Conservation (phyloP, 2,888 invertebrate genomes). For the Lithodes maja region DNA sequence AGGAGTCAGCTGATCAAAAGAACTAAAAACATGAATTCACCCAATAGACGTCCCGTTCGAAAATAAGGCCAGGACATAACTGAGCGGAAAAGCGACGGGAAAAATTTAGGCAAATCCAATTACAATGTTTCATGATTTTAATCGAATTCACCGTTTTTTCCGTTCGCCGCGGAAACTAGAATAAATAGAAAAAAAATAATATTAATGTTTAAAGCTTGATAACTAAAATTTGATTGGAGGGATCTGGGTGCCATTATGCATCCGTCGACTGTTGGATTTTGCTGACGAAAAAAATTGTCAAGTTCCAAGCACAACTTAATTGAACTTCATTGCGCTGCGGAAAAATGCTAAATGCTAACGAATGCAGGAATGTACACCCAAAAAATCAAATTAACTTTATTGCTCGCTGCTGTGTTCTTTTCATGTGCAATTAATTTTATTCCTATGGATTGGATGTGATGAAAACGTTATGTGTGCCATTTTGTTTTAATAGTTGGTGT, state of each 20-base stretch:
- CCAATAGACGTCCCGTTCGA: no score
- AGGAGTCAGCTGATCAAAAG: no score
- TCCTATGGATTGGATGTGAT: neutral
- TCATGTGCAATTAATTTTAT: neutral
- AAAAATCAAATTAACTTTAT: neutral
- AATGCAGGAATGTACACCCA: conserved; percentile 10
- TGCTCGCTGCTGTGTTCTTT: neutral
- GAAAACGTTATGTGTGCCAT: neutral
- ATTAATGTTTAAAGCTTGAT: neutral
- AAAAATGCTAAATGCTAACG: neutral
- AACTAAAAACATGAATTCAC: no score
- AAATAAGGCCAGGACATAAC: no score
- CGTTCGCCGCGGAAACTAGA: neutral
- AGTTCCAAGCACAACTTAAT: conserved; percentile 32
- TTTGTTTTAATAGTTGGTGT: neutral
- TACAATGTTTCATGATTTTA: neutral
- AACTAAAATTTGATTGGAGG: no score
- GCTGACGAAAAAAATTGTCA: neutral
- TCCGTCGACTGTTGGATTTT: no score
- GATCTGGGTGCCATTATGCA: no score
- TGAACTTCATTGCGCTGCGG: conserved; percentile 9
- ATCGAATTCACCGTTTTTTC: neutral
- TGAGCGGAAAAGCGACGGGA: no score
- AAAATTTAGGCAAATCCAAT: neutral
- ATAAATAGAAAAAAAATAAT: conserved; percentile 1